Evolutionary conservation across 2,113 vertebrate species (phyloP).

Genomic region (Nymphicus hollandicus): DNA sequence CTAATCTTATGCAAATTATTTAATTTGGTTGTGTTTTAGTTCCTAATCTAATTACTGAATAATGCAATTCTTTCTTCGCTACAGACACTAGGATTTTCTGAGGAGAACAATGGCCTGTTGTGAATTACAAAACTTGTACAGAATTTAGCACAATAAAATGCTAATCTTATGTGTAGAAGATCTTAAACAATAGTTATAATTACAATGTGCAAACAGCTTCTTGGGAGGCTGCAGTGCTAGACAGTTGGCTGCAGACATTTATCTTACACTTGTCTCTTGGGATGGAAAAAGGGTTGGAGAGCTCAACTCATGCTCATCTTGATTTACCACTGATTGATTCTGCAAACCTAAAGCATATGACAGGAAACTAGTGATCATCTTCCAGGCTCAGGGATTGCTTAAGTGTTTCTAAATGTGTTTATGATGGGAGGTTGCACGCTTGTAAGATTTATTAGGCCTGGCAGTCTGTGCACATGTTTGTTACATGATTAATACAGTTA

Average conservation of each 20-base stretch:
- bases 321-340: not conserved
- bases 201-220: constrained; percentile 23
- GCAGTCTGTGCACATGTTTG: constrained; percentile 21
- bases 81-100: not conserved
- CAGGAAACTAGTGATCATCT: constrained; percentile 34
- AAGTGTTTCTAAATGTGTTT: constrained; percentile 59
- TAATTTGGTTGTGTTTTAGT: not conserved
- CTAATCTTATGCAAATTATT: not conserved
- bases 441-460: constrained; percentile 59
- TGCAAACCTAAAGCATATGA: not conserved
- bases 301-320: not conserved
- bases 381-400: constrained; percentile 18
- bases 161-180: not conserved
- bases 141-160: not conserved
- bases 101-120: not conserved
- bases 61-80: not conserved
- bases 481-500: constrained; percentile 57
- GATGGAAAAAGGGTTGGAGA: not conserved
- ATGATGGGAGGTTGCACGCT: constrained; percentile 29
- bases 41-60: not conserved
- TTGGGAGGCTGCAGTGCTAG: not conserved
- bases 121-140: not conserved
- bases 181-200: not conserved
- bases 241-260: not conserved
- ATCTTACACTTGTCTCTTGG: not conserved